Conservation (phyloP, 2,113 vertebrate species). For the Polyodon spathula region DNA sequence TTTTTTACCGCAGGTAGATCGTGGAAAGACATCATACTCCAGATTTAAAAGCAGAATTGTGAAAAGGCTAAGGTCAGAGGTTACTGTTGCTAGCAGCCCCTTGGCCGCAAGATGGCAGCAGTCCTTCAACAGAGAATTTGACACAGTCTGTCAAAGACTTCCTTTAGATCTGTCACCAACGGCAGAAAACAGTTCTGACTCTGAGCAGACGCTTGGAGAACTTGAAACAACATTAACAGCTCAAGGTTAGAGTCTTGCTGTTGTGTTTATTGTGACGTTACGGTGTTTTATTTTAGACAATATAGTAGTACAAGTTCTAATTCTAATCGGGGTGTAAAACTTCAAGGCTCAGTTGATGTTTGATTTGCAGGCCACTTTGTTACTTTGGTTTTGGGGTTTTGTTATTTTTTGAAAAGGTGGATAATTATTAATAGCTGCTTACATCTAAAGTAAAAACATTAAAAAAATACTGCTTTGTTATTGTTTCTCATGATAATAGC, state of each 20-base stretch:
- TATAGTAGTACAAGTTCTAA: too few species aligned
- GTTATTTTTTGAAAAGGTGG: too few species aligned
- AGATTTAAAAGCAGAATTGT: conserved; percentile 36
- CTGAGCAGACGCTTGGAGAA: neutral
- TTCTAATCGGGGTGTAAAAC: too few species aligned
- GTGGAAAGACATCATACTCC: conserved; percentile 19
- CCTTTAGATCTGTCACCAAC: conserved; percentile 39
- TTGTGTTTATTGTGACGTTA: too few species aligned
- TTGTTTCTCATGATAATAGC: too few species aligned
- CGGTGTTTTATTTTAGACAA: too few species aligned
- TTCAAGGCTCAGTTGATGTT: too few species aligned
- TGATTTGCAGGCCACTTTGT: too few species aligned
- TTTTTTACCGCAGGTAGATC: neutral
- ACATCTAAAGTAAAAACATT: too few species aligned
- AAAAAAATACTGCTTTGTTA: too few species aligned
- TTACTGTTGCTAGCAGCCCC: conserved; percentile 43
- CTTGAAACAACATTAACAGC: neutral
- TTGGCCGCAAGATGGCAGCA: conserved; percentile 53
- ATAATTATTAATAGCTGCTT: too few species aligned
- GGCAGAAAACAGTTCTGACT: neutral
- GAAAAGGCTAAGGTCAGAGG: conserved; percentile 9
- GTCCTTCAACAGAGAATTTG: conserved; percentile 24
- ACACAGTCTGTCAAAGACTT: conserved; percentile 39
- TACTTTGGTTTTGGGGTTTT: too few species aligned
- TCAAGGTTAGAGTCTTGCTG: conserved; percentile 20